Base-by-base conservation (phyloP, 1,140 invertebrate species). In the Eupristina koningsbergeri region DNA sequence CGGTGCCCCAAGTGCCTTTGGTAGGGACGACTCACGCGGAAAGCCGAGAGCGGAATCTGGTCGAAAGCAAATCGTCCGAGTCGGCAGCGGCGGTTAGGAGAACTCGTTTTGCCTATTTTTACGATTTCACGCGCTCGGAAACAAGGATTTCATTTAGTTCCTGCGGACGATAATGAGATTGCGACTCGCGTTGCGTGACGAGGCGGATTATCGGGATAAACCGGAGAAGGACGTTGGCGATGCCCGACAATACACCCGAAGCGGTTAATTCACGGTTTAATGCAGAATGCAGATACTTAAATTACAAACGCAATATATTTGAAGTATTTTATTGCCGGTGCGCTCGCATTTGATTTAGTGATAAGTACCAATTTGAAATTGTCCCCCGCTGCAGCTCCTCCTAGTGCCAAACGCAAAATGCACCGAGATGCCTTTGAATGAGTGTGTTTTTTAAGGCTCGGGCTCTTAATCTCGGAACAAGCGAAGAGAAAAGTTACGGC, bases 381-480 rank as follows among this genome's bases (percentile, higher is more conserved):
- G 53, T 58, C 19, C 53, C 53, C 9, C 53, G 3, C 53, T 58
- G 1, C 53, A 26, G 22, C 53, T 26, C 26, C 53, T 9, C 9
- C 3, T 13, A 26, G 19, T 26, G 22, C 9, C 53, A 22, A 26
- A 26, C 26, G 22, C 26, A 58, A 22, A 3, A 26, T 22, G 22
- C 53, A 22, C 26, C 13, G 22, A 22, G 8, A 13, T 45, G 13
- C 6, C 26, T 26, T 13, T 5, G 22, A 53, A 19, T 1, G 53
- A 58, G 19, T 26, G 26, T 3, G 6, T 58, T 41, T 71, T 36
- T 41, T 71, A 71, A 41, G 34, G 36, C 7, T 22, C n/a, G 36
- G 36, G 22, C 36, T 41, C 39, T 71, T 71, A 71, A 71, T 71
- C 36, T 71, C 39, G 22, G 39, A 71, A 11, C 41, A 71, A 71